Evolutionary conservation across 2,797 vertebrate genomes (phyloP).

Genomic region (Schizothorax lantsangensis): DNA sequence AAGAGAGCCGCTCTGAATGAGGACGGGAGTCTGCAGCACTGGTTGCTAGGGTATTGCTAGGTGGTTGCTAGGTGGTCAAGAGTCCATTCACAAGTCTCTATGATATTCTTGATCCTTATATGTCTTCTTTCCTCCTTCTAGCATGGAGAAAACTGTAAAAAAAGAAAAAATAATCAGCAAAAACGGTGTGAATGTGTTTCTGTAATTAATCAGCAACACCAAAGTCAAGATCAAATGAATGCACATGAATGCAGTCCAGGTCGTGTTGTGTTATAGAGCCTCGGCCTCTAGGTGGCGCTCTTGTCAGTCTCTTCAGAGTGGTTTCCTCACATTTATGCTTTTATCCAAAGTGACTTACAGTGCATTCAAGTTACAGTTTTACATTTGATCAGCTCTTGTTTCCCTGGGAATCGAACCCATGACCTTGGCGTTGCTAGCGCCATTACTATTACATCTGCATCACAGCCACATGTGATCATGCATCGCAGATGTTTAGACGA

Average conservation of each 20-base stretch:
- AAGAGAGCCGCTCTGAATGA: not conserved
- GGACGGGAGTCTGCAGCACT: not conserved
- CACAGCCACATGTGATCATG: not conserved
- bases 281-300: slow-evolving; percentile 3
- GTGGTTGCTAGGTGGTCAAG: not conserved
- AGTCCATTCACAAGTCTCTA: not conserved
- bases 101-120: not conserved
- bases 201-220: not conserved
- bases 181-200: not conserved
- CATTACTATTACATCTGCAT: not conserved
- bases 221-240: not conserved
- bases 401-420: no score
- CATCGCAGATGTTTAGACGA: not conserved
- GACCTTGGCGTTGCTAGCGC: no score
- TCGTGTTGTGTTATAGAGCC: not conserved
- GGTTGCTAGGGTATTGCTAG: not conserved
- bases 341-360: no score
- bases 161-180: not conserved
- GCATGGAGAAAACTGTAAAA: not conserved
- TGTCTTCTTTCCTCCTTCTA: not conserved
- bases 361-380: no score
- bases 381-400: no score
- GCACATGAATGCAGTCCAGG: not conserved
- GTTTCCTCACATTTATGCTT: not conserved
- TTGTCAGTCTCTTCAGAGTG: not conserved